Conservation (phyloP, 2,888 invertebrate species). For the Dexiosoma caninum region DNA sequence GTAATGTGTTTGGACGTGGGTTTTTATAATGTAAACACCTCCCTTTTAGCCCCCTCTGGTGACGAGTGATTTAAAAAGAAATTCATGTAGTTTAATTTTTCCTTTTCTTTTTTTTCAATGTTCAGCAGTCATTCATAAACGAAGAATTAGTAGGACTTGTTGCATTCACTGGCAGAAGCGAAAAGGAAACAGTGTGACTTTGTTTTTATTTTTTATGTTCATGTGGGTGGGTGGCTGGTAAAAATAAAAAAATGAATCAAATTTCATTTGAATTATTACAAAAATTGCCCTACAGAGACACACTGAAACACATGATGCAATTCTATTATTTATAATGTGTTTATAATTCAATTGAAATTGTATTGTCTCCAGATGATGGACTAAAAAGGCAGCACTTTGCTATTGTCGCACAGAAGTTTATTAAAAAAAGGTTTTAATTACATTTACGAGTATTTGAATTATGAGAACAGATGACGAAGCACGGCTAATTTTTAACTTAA, state of each 20-base stretch:
- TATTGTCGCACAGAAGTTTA: neutral
- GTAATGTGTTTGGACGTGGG: neutral
- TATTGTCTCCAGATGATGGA: slow-evolving; percentile 18
- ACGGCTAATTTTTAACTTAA: no score
- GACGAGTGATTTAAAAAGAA: slow-evolving; percentile 56
- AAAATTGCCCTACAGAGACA: slow-evolving; percentile 52
- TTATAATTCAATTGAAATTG: slow-evolving; percentile 48
- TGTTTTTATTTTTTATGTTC: neutral
- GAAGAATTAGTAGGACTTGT: slow-evolving; percentile 54
- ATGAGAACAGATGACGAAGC: no score
- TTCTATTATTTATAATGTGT: slow-evolving; percentile 39
- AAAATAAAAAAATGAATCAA: slow-evolving; percentile 6
- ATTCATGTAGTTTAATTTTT: slow-evolving; percentile 18
- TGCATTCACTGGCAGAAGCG: slow-evolving; percentile 35
- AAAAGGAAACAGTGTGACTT: neutral
- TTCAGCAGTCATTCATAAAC: slow-evolving; percentile 37
- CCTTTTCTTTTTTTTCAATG: neutral
- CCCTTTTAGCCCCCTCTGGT: slow-evolving; percentile 30
- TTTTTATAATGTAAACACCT: slow-evolving; percentile 12
- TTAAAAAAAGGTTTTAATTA: no score
- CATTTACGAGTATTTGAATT: neutral
- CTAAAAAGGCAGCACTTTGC: slow-evolving; percentile 48
- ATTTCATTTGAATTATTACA: slow-evolving; percentile 58
- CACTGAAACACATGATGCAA: slow-evolving; percentile 28
- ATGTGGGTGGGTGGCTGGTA: slow-evolving; percentile 5